phyloP scores from a whole-genome alignment of 2,888 invertebrate species.

The Dexiosoma caninum region DNA sequence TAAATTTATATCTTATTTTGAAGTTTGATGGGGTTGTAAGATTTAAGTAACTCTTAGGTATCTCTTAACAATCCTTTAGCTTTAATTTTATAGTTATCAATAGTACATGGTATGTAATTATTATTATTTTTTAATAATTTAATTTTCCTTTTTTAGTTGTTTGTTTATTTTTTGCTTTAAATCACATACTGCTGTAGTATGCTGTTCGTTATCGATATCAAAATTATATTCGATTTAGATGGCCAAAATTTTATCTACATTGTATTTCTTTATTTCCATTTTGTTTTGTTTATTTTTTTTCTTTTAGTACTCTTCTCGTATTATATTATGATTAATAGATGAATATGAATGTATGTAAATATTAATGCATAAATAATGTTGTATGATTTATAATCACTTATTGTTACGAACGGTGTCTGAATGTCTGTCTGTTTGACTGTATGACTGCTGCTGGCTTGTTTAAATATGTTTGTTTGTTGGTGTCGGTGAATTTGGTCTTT shows the following conservation, averaged over 20 bases:
- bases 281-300: slow-evolving; percentile 5
- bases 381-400: slow-evolving; percentile 75
- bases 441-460: too few relatives aligned
- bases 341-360: slow-evolving; percentile 55
- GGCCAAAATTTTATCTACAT: slow-evolving; percentile 57
- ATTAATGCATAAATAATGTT: slow-evolving; percentile 64
- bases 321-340: slow-evolving; percentile 12
- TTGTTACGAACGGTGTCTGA: slow-evolving; percentile 76
- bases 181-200: slow-evolving; percentile 53
- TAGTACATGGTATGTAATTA: slow-evolving; percentile 12
- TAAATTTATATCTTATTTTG: slow-evolving; percentile 14
- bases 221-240: slow-evolving; percentile 60
- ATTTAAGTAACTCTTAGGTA: not conserved
- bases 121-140: too few relatives aligned
- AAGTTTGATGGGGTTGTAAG: slow-evolving; percentile 25
- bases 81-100: slow-evolving; percentile 27
- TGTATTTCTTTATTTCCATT: not conserved
- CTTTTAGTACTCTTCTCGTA: not conserved
- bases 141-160: too few relatives aligned
- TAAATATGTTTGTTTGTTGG: not conserved
- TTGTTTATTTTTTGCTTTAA: slow-evolving; percentile 21
- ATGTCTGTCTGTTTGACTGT: slow-evolving; percentile 57
- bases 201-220: slow-evolving; percentile 55
- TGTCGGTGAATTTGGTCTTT: slow-evolving; percentile 59
- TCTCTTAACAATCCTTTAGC: slow-evolving; percentile 24